These are phyloP conservation scores for Phaonia tiefii DNA, from an alignment of 2,888 invertebrate genomes.

Conservation along the genomic window DNA sequence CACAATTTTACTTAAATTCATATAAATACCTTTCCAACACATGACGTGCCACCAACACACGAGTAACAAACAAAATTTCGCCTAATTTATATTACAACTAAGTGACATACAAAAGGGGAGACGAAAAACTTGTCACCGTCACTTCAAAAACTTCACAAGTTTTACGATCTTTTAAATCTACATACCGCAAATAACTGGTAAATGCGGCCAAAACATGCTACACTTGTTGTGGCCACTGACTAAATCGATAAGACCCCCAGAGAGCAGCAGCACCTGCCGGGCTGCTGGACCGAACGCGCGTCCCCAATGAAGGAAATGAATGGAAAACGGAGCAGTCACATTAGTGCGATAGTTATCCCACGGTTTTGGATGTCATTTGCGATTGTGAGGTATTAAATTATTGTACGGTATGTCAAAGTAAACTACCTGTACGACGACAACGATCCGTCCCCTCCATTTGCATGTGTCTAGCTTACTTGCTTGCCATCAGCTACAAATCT, in stretches of 20 bases:
- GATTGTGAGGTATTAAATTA: conserved; percentile 62
- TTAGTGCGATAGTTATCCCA: conserved; percentile 60
- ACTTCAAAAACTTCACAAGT: conserved; percentile 39
- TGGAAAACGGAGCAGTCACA: conserved; percentile 37
- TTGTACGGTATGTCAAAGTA: conserved; percentile 53
- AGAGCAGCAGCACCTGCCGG: background rate
- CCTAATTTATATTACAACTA: conserved; percentile 54
- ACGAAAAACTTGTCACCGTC: conserved; percentile 49
- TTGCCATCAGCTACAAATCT: background rate
- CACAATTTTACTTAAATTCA: background rate
- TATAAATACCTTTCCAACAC: background rate
- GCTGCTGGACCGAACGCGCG: background rate
- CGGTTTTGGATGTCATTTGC: conserved; percentile 65
- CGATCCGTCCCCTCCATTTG: background rate
- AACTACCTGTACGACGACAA: conserved; percentile 14
- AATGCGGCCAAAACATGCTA: background rate
- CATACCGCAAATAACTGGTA: background rate
- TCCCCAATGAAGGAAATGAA: background rate
- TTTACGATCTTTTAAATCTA: conserved; percentile 10
- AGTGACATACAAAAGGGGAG: conserved; percentile 26
- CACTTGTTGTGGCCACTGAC: conserved; percentile 17
- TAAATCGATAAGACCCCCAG: conserved; percentile 44
- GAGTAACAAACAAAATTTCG: background rate
- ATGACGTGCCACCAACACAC: background rate
- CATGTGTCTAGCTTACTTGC: background rate